Conservation (phyloP, 2,888 invertebrate species). For the Ectemnius lituratus region DNA sequence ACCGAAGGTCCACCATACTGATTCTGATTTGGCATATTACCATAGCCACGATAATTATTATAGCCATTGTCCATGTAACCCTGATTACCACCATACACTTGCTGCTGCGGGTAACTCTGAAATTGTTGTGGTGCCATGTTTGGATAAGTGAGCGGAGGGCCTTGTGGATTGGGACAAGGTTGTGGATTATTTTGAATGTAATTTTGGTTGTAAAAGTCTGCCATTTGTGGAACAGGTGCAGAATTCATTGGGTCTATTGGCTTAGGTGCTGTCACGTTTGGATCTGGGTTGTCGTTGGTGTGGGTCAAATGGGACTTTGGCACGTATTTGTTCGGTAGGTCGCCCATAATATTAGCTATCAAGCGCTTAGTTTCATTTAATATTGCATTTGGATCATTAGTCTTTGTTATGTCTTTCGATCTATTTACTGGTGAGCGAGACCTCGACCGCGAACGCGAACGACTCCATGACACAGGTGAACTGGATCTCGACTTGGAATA, state of each 20-base stretch:
- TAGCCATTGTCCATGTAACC: slow-evolving; percentile 73
- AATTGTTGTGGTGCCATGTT: slow-evolving; percentile 62
- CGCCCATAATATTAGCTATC: slow-evolving; percentile 83
- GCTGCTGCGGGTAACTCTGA: slow-evolving; percentile 62
- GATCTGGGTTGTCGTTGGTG: slow-evolving; percentile 29
- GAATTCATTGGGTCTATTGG: slow-evolving; percentile 34
- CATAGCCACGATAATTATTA: slow-evolving; percentile 68
- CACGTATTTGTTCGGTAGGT: slow-evolving; percentile 77
- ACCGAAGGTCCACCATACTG: slow-evolving; percentile 62
- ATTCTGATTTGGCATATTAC: slow-evolving; percentile 61
- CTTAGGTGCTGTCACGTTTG: slow-evolving; percentile 9
- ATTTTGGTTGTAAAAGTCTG: slow-evolving; percentile 60
- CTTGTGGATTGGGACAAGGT: slow-evolving; percentile 48
- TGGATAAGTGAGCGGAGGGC: slow-evolving; percentile 57
- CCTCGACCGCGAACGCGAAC: slow-evolving; percentile 68
- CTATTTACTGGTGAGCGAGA: slow-evolving; percentile 57
- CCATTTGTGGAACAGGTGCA: slow-evolving; percentile 23
- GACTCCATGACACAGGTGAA: slow-evolving; percentile 68
- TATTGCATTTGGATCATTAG: slow-evolving; percentile 75
- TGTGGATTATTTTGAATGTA: slow-evolving; percentile 54
- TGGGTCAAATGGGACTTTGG: slow-evolving; percentile 66
- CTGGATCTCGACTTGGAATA: slow-evolving; percentile 64
- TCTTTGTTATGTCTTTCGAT: slow-evolving; percentile 60
- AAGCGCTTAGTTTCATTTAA: slow-evolving; percentile 81
- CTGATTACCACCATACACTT: slow-evolving; percentile 60